Evolutionary conservation across 23 tunicate species (phyloP).

Genomic region (Ciona savignyi): DNA sequence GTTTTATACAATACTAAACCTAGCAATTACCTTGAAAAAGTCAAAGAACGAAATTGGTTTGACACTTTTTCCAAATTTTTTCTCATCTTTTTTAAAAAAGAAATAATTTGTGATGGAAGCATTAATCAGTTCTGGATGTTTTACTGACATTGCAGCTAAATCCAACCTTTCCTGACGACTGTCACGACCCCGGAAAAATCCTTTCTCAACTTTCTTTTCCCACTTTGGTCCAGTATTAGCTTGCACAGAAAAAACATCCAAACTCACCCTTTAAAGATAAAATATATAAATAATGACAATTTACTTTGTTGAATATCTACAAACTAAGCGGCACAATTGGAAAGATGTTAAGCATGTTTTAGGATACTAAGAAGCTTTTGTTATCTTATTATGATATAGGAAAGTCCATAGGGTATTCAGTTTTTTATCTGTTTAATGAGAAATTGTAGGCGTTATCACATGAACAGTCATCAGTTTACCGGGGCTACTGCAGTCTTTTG

Average conservation of each 20-base stretch:
- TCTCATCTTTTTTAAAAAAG: constrained; percentile 88
- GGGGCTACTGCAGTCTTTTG: no score
- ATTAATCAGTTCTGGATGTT: constrained; percentile 77
- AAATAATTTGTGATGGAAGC: constrained; percentile 85
- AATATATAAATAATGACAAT: no score
- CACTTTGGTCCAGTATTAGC: constrained; percentile 88
- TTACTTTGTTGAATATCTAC: no score
- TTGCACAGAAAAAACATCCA: constrained; percentile 86
- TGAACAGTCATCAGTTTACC: no score
- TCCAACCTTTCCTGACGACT: constrained; percentile 86
- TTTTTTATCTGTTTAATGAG: no score
- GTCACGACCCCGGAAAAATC: constrained; percentile 95
- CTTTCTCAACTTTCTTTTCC: constrained; percentile 67
- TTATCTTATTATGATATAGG: no score
- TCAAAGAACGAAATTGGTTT: constrained; percentile 76
- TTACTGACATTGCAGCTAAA: constrained; percentile 67
- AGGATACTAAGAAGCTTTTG: no score
- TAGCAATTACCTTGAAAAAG: constrained; percentile 76
- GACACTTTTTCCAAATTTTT: constrained; percentile 74
- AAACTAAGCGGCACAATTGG: no score
- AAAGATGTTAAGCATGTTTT: no score
- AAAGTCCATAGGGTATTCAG: no score
- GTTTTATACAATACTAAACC: no score
- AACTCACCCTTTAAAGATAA: constrained; percentile 43
- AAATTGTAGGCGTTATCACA: no score